These are phyloP conservation scores for Chrosomus eos DNA, from an alignment of 2,797 vertebrate species.

Conservation along the genomic window DNA sequence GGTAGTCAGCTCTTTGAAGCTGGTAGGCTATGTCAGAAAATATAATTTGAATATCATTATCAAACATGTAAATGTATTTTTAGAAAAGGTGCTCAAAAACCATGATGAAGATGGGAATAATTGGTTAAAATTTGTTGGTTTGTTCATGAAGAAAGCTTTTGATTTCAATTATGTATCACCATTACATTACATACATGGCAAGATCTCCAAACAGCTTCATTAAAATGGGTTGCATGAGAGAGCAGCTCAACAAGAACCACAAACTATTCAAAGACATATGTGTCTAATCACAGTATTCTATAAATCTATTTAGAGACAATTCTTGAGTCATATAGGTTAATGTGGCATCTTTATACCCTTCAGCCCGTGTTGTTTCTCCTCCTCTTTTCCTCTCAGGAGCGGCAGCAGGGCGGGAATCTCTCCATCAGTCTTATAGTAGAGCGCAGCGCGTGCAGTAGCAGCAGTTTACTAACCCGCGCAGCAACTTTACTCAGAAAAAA, in stretches of 20 bases:
- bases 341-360: not conserved
- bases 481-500: constrained; percentile 12
- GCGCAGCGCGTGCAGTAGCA: not conserved
- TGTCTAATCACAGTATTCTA: not conserved
- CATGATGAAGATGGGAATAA: not conserved
- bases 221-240: not conserved
- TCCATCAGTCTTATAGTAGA: not conserved
- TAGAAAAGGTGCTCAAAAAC: not conserved
- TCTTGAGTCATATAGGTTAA: too few relatives aligned
- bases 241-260: too few relatives aligned
- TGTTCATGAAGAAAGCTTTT: not conserved
- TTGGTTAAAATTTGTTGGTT: not conserved
- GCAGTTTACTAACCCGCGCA: not conserved
- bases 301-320: not conserved
- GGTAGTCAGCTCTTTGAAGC: not conserved
- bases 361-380: constrained; percentile 4
- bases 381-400: constrained; percentile 17
- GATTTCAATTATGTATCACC: not conserved
- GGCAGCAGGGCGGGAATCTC: constrained; percentile 6
- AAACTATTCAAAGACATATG: not conserved
- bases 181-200: too few relatives aligned
- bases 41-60: not conserved
- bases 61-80: not conserved
- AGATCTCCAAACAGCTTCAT: not conserved
- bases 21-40: not conserved